Conservation (phyloP, 2,797 vertebrate genomes). For the Psittacula echo region DNA sequence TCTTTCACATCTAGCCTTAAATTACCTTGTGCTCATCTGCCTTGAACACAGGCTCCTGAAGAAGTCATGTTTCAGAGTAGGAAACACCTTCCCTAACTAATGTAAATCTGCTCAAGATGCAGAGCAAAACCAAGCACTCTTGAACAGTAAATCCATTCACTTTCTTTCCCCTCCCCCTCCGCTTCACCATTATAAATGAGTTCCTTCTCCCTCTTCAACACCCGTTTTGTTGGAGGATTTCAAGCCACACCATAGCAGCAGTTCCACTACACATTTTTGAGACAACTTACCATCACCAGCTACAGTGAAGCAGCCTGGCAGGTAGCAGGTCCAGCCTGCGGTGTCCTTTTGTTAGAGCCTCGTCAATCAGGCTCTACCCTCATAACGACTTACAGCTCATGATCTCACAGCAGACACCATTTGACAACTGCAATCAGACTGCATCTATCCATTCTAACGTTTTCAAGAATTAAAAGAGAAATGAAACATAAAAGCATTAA, state of each 20-base stretch:
- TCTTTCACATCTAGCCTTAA: neutral
- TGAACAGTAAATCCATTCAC: neutral
- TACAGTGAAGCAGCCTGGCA: neutral
- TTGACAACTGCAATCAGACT: neutral
- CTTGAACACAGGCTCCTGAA: neutral
- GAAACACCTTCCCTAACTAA: neutral
- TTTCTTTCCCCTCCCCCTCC: fast-evolving
- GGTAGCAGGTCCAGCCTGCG: neutral
- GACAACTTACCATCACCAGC: neutral
- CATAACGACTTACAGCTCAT: neutral
- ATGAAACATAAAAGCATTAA: neutral
- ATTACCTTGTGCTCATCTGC: neutral
- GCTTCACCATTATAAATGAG: neutral
- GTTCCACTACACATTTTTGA: neutral
- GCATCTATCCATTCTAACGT: neutral
- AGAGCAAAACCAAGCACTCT: neutral
- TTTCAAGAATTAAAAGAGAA: neutral
- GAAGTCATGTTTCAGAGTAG: fast-evolving
- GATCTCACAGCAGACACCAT: neutral
- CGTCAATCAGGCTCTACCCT: neutral
- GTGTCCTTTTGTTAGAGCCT: neutral
- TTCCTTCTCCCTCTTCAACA: neutral
- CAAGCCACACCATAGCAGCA: neutral
- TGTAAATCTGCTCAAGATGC: neutral
- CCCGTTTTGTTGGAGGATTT: neutral